Evolutionary conservation across 2,113 vertebrate genomes (phyloP), one percentile per base, ranked within the genome.

Genomic region (Cyanocitta stelleri): DNA sequence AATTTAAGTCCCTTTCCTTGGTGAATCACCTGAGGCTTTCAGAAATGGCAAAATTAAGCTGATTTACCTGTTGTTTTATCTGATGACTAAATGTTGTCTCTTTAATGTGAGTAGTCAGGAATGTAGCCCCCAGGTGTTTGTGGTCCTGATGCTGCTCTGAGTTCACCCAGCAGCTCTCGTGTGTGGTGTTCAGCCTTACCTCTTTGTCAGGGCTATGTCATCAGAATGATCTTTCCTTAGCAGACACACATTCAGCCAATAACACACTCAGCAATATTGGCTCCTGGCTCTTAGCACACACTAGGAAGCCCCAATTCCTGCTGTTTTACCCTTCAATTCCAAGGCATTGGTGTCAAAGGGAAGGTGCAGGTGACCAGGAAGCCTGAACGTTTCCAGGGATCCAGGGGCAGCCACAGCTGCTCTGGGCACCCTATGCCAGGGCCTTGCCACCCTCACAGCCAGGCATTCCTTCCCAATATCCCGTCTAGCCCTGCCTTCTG

Each of bases 1-100:
- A 81, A 96, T 96, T 94, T 87, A 55, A 93, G 85, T 87, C n/a
- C 0, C 39, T 94, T 96, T 90, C 89, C 88, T 90, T 95, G 88
- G 84, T 93, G 95, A 96, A 94, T 85, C 90, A 96, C 95, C 93
- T 68, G 90, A 75, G 88, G 80, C 80, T 89, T 82, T 87, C 26
- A 93, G 46, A 85, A 96, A 35, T 15, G 33, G 29, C 61, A 87
- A 82, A 93, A 64, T 67, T 55, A 48, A 89, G 49, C 74, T 85
- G 73, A 76, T 94, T 94, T 96, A 68, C 73, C 55, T 93, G 78
- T 77, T 91, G 81, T 48, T 73, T 82, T 94, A 48, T 58, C 62
- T 84, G 75, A 67, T 7, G 9, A 55, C 58, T 75, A 41, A 71
- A 84, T 59, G 54, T 32, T 95, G 51, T 79, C 77, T 69, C 73